These are phyloP conservation scores for Nomada fucata DNA, from an alignment of 2,888 invertebrate genomes.

Conservation along the genomic window DNA sequence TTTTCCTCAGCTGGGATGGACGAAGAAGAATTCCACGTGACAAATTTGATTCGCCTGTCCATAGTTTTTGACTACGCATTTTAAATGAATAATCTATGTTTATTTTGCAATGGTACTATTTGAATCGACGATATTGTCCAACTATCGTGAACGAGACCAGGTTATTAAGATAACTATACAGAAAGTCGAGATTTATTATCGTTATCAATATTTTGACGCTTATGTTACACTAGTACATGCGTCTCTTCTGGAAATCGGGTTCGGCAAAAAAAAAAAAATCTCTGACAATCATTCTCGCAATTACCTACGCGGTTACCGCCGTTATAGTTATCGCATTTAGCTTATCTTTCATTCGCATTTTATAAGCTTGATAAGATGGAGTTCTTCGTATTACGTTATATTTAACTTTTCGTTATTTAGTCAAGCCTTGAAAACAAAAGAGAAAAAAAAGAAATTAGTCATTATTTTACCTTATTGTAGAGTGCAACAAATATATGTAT, in stretches of 20 bases:
- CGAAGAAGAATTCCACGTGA: neutral
- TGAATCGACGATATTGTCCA: neutral
- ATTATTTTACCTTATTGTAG: too few species aligned
- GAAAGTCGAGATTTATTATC: slow-evolving; percentile 22
- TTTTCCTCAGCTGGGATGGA: neutral
- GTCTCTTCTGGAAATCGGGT: neutral
- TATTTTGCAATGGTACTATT: slow-evolving; percentile 27
- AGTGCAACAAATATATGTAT: too few species aligned
- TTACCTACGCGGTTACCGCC: slow-evolving; percentile 5
- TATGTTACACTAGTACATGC: neutral
- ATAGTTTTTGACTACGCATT: neutral
- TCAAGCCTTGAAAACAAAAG: neutral
- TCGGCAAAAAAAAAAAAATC: neutral
- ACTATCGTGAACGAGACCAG: neutral
- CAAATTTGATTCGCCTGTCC: neutral
- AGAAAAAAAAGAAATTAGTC: too few species aligned
- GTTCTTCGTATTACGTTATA: neutral
- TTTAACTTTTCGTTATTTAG: slow-evolving; percentile 10
- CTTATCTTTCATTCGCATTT: slow-evolving; percentile 16
- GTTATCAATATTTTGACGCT: slow-evolving; percentile 34
- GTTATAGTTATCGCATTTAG: slow-evolving; percentile 1
- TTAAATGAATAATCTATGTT: slow-evolving; percentile 3
- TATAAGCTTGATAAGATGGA: slow-evolving; percentile 18
- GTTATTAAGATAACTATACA: slow-evolving; percentile 16
- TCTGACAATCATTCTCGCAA: neutral